Evolutionary conservation across 2,888 invertebrate genomes (phyloP), one percentile per base, ranked within the genome.

Genomic region (Lobophora halterata): DNA sequence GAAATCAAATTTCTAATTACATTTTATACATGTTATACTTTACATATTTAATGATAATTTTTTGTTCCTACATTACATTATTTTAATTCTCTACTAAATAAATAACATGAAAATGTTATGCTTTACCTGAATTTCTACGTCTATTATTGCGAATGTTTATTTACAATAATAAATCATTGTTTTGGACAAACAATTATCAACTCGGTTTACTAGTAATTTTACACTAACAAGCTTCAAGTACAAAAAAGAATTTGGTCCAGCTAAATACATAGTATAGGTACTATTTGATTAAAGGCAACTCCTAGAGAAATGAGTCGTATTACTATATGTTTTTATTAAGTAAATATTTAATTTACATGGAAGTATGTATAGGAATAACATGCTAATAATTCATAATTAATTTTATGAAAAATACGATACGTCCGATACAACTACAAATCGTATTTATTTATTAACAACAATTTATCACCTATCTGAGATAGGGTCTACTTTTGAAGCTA

Each of bases 211-310:
- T 67, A 70, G 68, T 59, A 3, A 71, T 67, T 64, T 68, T 67
- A 71, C 61, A 69, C n/a, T 75, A 64, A 23, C 48, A n/a, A 50
- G 50, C 67, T 73, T 75, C 73, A 63, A 78, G 76, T 77, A 73
- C 65, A 80, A 82, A 78, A 68, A 69, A 79, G 49, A 83, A 82
- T 82, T 87, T 87, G 87, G 87, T 87, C 87, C 87, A 86, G 86
- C 87, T 86, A 86, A 82, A 67, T 78, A n/a, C n/a, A n/a, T n/a
- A n/a, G n/a, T n/a, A n/a, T n/a, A n/a, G n/a, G n/a, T n/a, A 68
- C 85, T 85, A 85, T 45, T 42, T 52, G 62, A 72, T 79, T 81
- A 83, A 79, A 79, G 73, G 75, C 79, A 79, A 76, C 69, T 78
- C 63, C 76, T 81, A 79, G 61, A 66, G 63, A 74, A 75, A 70